Conservation (phyloP, 2,888 invertebrate genomes). For the Chrysina gloriosa region DNA sequence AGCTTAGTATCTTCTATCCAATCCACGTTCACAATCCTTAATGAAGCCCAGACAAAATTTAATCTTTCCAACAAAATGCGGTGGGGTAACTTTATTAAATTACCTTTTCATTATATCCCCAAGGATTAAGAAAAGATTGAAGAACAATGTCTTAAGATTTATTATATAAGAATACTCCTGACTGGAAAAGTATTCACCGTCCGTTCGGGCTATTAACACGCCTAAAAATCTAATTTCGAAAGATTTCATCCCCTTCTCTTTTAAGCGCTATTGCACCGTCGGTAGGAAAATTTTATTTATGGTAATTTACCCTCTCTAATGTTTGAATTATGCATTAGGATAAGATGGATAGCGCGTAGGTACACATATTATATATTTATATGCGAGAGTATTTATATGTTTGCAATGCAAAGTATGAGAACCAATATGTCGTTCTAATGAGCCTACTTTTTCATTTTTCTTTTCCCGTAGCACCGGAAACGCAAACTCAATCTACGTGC, state of each 20-base stretch:
- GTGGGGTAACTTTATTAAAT: conserved; percentile 14
- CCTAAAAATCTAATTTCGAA: too few relatives aligned
- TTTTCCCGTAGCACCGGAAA: conserved; percentile 85
- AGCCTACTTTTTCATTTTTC: not conserved
- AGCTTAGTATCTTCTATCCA: not conserved
- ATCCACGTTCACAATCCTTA: conserved; percentile 22
- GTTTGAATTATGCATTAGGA: too few relatives aligned
- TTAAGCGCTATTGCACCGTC: too few relatives aligned
- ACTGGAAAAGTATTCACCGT: too few relatives aligned
- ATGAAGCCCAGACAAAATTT: conserved; percentile 9
- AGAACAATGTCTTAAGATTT: too few relatives aligned
- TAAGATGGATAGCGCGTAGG: too few relatives aligned
- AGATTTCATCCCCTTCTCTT: too few relatives aligned
- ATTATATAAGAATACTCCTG: too few relatives aligned
- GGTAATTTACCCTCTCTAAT: too few relatives aligned
- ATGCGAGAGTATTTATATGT: not conserved
- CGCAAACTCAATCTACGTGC: conserved; percentile 84
- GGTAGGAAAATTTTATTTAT: too few relatives aligned
- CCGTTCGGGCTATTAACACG: too few relatives aligned
- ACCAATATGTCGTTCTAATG: not conserved
- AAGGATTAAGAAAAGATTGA: not conserved
- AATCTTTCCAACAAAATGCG: conserved; percentile 10
- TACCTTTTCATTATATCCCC: conserved; percentile 19
- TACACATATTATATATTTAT: too few relatives aligned
- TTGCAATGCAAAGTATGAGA: not conserved